Evolutionary conservation across 2,113 vertebrate genomes (phyloP), one percentile per base, ranked within the genome.

Genomic region (Crotalus horridus): DNA sequence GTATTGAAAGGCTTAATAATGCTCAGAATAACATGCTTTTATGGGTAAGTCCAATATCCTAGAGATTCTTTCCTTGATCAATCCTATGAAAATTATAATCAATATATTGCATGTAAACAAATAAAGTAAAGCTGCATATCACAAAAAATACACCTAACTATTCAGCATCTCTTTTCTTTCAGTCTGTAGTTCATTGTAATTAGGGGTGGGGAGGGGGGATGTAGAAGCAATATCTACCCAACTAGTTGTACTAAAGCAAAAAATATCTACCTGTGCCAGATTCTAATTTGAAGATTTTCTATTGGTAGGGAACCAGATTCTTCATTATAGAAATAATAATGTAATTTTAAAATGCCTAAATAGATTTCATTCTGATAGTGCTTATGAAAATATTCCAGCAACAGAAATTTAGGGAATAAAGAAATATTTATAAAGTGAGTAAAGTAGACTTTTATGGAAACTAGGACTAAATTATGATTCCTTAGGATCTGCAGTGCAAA

Each of bases 41-140:
- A 93, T 39, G 17, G 74, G 23, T 90, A 4, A 1, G 90, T 90
- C 90, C 90, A 96, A 94, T 92, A 94, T 3, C 81, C 93, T 91
- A 64, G 90, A 81, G 69, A 87, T 24, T 5, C 93, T 93, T 94
- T 94, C 89, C 94, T 94, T 92, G 92, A 97, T 6, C 90, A 85
- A 23, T 48, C n/a, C 33, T 92, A 4, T 61, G 92, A 85, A 94
- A 95, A 90, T n/a, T 24, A 6, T 64, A 1, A 10, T 94, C 55
- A 92, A 94, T 85, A 88, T 56, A 95, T 93, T 95, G 93, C 92
- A 96, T 87, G 92, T 43, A 95, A 97, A 96, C 90, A 95, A 92
- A 95, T 3, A 5, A 94, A 94, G 4, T 86, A 95, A 43, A 95
- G 87, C 64, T 94, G 74, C 94, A 91, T 94, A 61, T 85, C 92